phyloP scores from a whole-genome alignment of 2,888 invertebrate species.

The Strigamia transsilvanica region DNA sequence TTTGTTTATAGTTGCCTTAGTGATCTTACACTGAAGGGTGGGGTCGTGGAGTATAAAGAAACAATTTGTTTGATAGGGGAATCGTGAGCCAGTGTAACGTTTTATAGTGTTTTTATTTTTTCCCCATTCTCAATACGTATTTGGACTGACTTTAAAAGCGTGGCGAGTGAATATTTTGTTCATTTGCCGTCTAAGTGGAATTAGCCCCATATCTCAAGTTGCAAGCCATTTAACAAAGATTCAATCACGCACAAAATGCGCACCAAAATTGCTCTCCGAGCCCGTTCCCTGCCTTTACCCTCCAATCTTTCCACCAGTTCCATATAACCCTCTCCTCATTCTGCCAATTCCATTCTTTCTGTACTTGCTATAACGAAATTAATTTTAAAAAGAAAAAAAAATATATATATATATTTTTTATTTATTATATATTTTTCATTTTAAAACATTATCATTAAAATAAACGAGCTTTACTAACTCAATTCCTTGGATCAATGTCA shows the following conservation, averaged over 20 bases:
- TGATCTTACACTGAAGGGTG: neutral
- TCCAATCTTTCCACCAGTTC: neutral
- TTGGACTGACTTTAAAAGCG: neutral
- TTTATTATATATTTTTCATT: neutral
- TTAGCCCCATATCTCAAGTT: conserved; percentile 3
- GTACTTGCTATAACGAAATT: neutral
- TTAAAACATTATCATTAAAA: neutral
- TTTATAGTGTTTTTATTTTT: neutral
- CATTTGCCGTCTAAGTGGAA: conserved; percentile 8
- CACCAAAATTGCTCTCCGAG: conserved; percentile 8
- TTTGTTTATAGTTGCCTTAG: conserved; percentile 8
- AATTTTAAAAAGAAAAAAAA: no score
- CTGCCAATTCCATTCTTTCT: neutral
- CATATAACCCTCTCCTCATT: neutral
- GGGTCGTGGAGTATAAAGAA: neutral
- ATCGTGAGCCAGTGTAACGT: neutral
- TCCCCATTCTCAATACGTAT: neutral
- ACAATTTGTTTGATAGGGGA: neutral
- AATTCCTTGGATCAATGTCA: neutral
- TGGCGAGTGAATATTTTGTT: conserved; percentile 8
- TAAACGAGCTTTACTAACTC: neutral
- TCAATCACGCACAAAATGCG: conserved; percentile 8
- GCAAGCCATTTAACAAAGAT: conserved; percentile 8
- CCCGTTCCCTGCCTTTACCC: conserved; percentile 8
- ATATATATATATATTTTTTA: no score